A percentile compares a stretch with the other conserved stretches of the same genome.
These are phyloP conservation scores for Psophia crepitans DNA, from an alignment of 2,113 vertebrate genomes.

Conservation along the genomic window DNA sequence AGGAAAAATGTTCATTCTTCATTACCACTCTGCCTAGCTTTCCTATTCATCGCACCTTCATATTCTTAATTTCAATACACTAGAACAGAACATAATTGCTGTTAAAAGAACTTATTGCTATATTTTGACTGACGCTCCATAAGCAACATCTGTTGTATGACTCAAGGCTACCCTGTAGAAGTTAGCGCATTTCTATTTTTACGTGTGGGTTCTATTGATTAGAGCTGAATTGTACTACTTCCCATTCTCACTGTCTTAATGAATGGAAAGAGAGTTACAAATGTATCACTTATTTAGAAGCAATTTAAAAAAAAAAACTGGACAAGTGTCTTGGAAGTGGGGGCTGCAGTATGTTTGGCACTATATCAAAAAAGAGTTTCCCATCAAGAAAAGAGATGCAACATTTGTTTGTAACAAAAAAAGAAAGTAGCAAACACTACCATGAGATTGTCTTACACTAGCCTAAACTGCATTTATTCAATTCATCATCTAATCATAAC, in stretches of 20 bases:
- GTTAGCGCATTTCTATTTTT: not conserved
- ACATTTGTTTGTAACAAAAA: not conserved
- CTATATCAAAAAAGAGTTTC: not conserved
- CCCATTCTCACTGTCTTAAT: not conserved
- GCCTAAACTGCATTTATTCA: not conserved
- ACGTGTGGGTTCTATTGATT: not conserved
- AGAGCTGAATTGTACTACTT: not conserved
- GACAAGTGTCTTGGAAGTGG: not conserved
- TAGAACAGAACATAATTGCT: not conserved
- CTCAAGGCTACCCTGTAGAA: not conserved
- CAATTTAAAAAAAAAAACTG: no score
- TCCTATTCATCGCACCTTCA: not conserved
- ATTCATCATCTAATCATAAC: not conserved
- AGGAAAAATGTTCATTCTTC: not conserved
- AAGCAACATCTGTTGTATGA: not conserved
- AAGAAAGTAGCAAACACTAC: not conserved
- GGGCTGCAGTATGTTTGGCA: not conserved
- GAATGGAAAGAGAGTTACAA: not conserved
- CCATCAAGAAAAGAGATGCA: not conserved
- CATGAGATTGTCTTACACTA: not conserved
- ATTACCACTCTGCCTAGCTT: not conserved
- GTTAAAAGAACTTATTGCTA: not conserved
- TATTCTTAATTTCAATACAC: not conserved
- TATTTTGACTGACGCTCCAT: not conserved
- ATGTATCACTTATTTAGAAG: not conserved